These are phyloP conservation scores for Galerucella calmariensis DNA, from an alignment of 2,888 invertebrate species.

Conservation along the genomic window DNA sequence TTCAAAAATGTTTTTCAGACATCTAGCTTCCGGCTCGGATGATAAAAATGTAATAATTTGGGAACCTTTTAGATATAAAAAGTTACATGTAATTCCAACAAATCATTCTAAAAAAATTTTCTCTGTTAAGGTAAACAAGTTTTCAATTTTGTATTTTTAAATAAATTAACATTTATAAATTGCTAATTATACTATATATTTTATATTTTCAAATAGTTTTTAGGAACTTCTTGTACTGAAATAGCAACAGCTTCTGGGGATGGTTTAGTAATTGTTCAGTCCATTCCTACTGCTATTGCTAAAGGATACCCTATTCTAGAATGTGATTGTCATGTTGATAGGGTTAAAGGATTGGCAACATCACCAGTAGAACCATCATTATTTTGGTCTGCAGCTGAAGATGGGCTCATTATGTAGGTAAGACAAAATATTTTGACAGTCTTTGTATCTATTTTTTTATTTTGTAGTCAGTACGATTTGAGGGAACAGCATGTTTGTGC, in stretches of 20 bases:
- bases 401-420: slow-evolving; percentile 83
- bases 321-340: slow-evolving; percentile 86
- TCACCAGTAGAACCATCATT: slow-evolving; percentile 85
- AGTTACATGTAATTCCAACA: slow-evolving; percentile 80
- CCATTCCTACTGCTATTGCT: slow-evolving; percentile 72
- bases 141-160: neutral
- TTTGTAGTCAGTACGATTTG: slow-evolving; percentile 84
- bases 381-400: slow-evolving; percentile 96
- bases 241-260: slow-evolving; percentile 78
- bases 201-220: slow-evolving; percentile 63
- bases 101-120: slow-evolving; percentile 97
- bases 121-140: slow-evolving; percentile 84
- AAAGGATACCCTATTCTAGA: slow-evolving; percentile 71
- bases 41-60: slow-evolving; percentile 93
- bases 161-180: neutral
- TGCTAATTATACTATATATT: neutral
- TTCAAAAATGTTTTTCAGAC: slow-evolving; percentile 65
- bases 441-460: neutral
- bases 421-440: slow-evolving; percentile 55
- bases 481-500: slow-evolving; percentile 81
- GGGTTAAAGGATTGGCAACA: slow-evolving; percentile 92
- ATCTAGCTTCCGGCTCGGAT: slow-evolving; percentile 95
- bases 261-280: slow-evolving; percentile 71
- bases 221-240: slow-evolving; percentile 65
- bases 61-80: slow-evolving; percentile 89